Evolutionary conservation across 2,797 vertebrate species (phyloP).

Genomic region (Pygocentrus nattereri): DNA sequence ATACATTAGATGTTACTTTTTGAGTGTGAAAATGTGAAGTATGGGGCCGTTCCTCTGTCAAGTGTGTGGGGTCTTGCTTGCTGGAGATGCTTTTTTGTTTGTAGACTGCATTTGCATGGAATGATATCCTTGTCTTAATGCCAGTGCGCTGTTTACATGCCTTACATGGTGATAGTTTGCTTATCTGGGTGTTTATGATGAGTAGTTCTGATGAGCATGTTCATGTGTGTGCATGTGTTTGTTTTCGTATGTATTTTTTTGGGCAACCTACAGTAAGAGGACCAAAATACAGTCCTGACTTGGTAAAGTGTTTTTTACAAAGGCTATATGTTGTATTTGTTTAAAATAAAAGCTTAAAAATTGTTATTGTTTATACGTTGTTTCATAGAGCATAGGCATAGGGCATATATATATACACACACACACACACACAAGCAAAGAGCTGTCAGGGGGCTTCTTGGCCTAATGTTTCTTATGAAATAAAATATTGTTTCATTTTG

Average conservation of each 20-base stretch:
- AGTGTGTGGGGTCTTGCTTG: conserved; percentile 46
- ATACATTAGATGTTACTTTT: background rate
- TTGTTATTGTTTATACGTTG: no score
- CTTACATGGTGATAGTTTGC: conserved; percentile 38
- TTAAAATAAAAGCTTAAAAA: no score
- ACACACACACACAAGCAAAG: no score
- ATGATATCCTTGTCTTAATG: conserved; percentile 30
- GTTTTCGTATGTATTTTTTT: conserved; percentile 25
- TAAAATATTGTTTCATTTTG: no score
- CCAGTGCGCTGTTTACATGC: conserved; percentile 50
- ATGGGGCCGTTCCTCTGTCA: background rate
- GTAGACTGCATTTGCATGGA: conserved; percentile 30
- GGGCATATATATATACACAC: no score
- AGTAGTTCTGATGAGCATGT: conserved; percentile 45
- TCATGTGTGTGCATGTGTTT: conserved; percentile 44
- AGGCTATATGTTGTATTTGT: no score
- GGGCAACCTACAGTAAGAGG: no score
- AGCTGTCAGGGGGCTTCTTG: no score
- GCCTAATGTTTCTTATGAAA: no score
- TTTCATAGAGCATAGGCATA: no score
- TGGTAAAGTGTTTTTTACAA: no score
- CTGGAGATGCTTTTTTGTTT: conserved; percentile 49
- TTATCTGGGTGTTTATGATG: conserved; percentile 47
- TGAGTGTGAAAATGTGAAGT: conserved; percentile 7
- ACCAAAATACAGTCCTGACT: no score